Conservation (phyloP, 2,888 invertebrate species). For the Cacoxenus indagator region DNA sequence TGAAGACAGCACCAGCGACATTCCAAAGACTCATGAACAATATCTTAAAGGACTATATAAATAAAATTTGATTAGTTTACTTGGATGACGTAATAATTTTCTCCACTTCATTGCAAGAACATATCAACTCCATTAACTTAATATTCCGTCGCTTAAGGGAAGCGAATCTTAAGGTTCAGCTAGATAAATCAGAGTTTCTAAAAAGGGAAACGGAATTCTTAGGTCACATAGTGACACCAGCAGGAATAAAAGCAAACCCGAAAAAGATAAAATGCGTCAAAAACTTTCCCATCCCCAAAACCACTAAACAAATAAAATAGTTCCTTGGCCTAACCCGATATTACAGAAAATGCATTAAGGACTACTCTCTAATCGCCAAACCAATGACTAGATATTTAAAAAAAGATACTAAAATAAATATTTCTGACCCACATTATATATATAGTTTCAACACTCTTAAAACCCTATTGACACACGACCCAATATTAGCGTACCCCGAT, state of each 20-base stretch:
- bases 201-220: background rate
- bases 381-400: no score
- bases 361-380: no score
- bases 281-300: background rate
- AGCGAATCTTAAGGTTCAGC: background rate
- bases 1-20: background rate
- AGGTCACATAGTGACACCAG: constrained; percentile 1
- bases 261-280: background rate
- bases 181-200: no score
- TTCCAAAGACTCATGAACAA: constrained; percentile 1
- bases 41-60: background rate
- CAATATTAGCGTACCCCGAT: background rate
- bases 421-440: background rate
- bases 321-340: background rate
- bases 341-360: no score
- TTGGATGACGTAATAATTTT: background rate
- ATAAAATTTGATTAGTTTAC: background rate
- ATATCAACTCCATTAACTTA: background rate
- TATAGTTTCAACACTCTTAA: background rate
- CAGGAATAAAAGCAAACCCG: background rate
- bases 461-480: background rate
- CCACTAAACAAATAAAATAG: background rate
- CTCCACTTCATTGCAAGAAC: background rate
- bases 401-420: background rate
- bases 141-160: background rate